Evolutionary conservation across 2,888 invertebrate genomes (phyloP).

Genomic region (Dyspetes luteomarginatus): DNA sequence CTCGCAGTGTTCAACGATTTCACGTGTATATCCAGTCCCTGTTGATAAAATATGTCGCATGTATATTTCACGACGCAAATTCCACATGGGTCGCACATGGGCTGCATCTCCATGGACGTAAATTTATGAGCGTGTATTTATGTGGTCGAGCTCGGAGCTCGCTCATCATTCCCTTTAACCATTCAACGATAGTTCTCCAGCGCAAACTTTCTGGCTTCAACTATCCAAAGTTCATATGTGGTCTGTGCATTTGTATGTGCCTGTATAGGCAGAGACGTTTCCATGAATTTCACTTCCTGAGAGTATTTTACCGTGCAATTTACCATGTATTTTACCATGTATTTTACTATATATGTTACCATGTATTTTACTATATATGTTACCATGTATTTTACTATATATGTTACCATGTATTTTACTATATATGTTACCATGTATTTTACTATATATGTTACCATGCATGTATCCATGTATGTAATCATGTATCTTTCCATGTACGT

Average conservation of each 20-base stretch:
- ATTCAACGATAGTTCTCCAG: slow-evolving; percentile 18
- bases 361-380: too few species aligned
- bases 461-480: too few species aligned
- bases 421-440: not conserved
- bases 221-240: slow-evolving; percentile 5
- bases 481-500: not conserved
- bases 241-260: not conserved
- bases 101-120: not conserved
- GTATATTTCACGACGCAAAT: not conserved
- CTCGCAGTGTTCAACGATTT: slow-evolving; percentile 24
- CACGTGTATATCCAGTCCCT: not conserved
- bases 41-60: not conserved
- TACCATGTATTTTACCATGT: too few species aligned
- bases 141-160: not conserved
- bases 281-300: slow-evolving; percentile 40
- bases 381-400: too few species aligned
- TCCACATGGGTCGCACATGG: not conserved
- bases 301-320: slow-evolving; percentile 25
- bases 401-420: too few species aligned
- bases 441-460: too few species aligned
- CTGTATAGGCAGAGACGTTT: slow-evolving; percentile 9
- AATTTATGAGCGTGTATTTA: not conserved
- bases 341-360: not conserved
- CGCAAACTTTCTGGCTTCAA: slow-evolving; percentile 1
- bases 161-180: slow-evolving; percentile 28